A percentile compares a stretch with the other conserved stretches of the same genome.
Evolutionary conservation across 2,113 vertebrate species (phyloP).

Genomic region (Piprites chloris): DNA sequence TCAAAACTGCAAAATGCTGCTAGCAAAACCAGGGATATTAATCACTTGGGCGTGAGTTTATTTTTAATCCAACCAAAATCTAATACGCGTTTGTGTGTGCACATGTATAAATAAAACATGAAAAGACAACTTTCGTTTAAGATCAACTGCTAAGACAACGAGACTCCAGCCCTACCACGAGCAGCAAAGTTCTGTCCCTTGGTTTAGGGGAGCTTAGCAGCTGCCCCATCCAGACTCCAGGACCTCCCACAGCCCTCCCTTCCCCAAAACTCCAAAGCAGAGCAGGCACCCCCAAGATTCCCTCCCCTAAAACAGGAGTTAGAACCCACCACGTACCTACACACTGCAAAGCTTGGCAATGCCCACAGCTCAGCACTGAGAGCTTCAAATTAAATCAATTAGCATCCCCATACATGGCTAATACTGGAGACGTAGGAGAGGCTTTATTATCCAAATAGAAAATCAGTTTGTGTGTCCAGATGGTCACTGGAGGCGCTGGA

Average conservation of each 20-base stretch:
- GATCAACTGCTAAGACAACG: fast-evolving
- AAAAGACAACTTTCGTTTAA: background rate
- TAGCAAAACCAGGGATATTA: background rate
- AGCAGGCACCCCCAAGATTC: fast-evolving
- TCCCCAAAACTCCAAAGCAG: background rate
- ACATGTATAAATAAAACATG: background rate
- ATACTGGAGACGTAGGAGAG: slow-evolving; percentile 12
- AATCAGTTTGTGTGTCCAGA: slow-evolving; percentile 40
- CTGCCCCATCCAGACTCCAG: fast-evolving
- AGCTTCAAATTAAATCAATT: slow-evolving; percentile 54
- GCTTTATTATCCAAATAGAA: slow-evolving; percentile 22
- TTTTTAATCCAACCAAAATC: background rate
- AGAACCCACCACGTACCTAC: background rate
- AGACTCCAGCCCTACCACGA: background rate
- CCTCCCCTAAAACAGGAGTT: background rate
- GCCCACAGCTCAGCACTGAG: background rate
- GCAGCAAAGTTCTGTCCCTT: background rate
- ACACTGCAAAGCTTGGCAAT: background rate
- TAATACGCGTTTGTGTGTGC: fast-evolving
- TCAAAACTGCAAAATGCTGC: background rate
- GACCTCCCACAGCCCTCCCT: background rate
- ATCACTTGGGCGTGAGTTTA: background rate
- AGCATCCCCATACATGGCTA: background rate
- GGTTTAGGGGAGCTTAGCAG: background rate
- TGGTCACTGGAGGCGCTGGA: slow-evolving; percentile 49